Base-by-base conservation (phyloP, 2,113 vertebrate species). In the Neotragus pygmaeus region DNA sequence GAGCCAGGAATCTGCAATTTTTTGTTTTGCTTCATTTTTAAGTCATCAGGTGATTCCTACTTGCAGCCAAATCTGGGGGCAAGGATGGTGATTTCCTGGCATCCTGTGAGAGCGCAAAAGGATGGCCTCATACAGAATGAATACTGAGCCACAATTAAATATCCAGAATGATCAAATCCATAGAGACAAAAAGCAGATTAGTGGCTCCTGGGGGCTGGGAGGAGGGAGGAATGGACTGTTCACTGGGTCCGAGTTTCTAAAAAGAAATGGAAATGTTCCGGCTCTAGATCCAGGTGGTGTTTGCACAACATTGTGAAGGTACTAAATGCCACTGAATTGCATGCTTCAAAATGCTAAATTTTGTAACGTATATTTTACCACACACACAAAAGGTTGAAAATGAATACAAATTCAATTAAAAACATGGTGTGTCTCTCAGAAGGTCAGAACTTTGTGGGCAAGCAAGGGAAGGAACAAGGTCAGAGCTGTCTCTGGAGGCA, bases 1-100 rank as follows among this genome's bases (percentile, higher is more conserved):
- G n/a, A 11, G 5, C 11, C 45, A 43, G 49, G 19, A 23, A 17
- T 0, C 16, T 2, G 17, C 0, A 0, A 4, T 4, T 28, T 57
- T 30, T 64, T 23, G 30, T 17, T 43, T 39, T 5, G 25, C 30
- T 64, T 73, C 17, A n/a, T 62, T 88, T 85, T 36, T 2, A 64
- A 25, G 25, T 43, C 33, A 55, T 89, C 45, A 73, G 43, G 77
- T 45, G 58, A 90, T 45, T 87, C 36, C 33, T 21, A 45, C n/a
- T 30, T 5, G 33, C 53, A 28, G n/a, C 27, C 15, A 84, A 11
- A 27, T 23, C 19, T 28, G 57, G 55, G 64, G 64, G 10, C 39
- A 57, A 43, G 47, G 33, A 14, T 47, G 77, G 8, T 25, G 10
- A 17, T 27, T 55, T 86, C 33, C 53, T 75, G 73, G 90, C 73